phyloP scores from a whole-genome alignment of 2,797 vertebrate genomes.

The Streptopelia turtur region DNA sequence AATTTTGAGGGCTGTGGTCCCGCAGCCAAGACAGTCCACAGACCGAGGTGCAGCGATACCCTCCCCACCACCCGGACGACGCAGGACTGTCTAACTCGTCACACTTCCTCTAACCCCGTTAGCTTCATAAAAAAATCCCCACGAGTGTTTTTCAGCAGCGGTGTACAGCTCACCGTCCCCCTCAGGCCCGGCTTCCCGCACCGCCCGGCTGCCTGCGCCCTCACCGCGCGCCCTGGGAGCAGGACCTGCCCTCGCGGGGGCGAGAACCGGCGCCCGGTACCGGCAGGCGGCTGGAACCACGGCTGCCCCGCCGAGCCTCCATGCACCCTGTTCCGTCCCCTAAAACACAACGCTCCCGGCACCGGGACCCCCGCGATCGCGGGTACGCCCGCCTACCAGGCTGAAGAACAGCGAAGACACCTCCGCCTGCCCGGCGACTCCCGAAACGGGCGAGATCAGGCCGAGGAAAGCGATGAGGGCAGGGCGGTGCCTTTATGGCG shows the following conservation, averaged over 20 bases:
- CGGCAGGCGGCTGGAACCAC: not conserved
- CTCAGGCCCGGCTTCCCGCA: not conserved
- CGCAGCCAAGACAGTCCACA: fast-evolving
- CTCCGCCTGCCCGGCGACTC: not conserved
- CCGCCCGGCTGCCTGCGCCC: too few species aligned
- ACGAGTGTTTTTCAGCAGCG: fast-evolving
- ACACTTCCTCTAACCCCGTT: fast-evolving
- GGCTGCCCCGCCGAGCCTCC: not conserved
- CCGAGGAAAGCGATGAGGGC: fast-evolving
- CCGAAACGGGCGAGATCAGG: fast-evolving
- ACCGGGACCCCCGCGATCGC: not conserved
- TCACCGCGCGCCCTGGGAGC: not conserved
- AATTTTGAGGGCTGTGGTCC: fast-evolving
- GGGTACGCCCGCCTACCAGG: not conserved
- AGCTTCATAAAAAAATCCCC: fast-evolving
- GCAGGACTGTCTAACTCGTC: fast-evolving
- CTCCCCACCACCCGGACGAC: fast-evolving
- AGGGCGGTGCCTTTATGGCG: not conserved
- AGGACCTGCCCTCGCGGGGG: not conserved
- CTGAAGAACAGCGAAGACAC: not conserved
- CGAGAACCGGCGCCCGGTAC: too few species aligned
- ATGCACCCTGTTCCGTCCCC: fast-evolving
- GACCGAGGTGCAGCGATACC: fast-evolving
- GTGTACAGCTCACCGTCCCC: fast-evolving
- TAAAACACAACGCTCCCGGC: not conserved